A percentile compares a stretch with the other conserved stretches of the same genome.
Evolutionary conservation across 2,797 vertebrate genomes (phyloP).

Genomic region (Crenuchus spilurus): DNA sequence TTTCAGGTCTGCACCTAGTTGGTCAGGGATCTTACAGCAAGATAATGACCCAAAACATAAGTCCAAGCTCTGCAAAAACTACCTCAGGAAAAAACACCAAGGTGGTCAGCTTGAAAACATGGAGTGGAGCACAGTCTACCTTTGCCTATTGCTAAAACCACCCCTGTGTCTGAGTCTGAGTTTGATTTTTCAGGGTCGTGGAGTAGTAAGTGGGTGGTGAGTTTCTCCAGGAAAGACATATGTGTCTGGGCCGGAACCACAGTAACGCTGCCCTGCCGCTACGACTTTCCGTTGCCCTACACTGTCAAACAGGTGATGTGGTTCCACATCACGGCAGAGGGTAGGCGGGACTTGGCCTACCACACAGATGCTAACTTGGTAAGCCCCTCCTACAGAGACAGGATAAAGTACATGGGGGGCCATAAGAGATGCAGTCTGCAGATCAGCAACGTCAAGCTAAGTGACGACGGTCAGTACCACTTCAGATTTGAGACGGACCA

Average conservation of each 20-base stretch:
- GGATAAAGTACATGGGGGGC: conserved; percentile 75
- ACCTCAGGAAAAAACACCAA: too few species aligned
- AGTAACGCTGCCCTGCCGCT: conserved; percentile 77
- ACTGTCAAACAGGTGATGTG: conserved; percentile 76
- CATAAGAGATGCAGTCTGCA: conserved; percentile 79
- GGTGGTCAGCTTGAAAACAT: too few species aligned
- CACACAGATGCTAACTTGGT: conserved; percentile 73
- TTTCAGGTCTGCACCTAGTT: too few species aligned
- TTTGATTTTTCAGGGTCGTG: conserved; percentile 63
- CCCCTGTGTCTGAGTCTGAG: too few species aligned
- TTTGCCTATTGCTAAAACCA: too few species aligned
- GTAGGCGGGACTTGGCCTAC: conserved; percentile 72
- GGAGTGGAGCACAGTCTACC: too few species aligned
- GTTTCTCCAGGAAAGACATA: conserved; percentile 77
- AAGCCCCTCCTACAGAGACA: conserved; percentile 73
- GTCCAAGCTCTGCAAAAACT: too few species aligned
- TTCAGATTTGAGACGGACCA: conserved; percentile 82
- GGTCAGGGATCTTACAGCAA: too few species aligned
- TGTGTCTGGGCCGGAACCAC: conserved; percentile 81
- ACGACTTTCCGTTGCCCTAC: conserved; percentile 78
- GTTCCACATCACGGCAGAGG: conserved; percentile 76
- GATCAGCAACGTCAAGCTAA: conserved; percentile 72
- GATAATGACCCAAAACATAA: too few species aligned
- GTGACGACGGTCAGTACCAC: conserved; percentile 78
- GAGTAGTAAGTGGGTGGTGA: conserved; percentile 74